Conservation (phyloP, 2,888 invertebrate genomes). For the Pediacus dermestoides region DNA sequence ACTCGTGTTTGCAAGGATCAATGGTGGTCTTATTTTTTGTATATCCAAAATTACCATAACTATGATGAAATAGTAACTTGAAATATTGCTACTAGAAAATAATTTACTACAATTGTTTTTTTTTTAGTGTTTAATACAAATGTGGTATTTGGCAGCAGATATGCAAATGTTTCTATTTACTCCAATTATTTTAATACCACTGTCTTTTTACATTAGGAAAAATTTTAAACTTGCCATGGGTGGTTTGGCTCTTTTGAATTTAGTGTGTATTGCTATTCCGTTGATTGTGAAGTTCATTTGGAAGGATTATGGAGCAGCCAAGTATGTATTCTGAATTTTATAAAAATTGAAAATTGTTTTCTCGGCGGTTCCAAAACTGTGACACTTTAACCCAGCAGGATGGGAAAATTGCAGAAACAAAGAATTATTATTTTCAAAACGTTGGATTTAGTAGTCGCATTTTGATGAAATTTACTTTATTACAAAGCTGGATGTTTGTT, state of each 20-base stretch:
- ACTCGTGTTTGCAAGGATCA: conserved; percentile 34
- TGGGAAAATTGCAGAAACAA: too few relatives aligned
- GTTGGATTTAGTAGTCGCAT: too few relatives aligned
- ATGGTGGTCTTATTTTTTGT: conserved; percentile 48
- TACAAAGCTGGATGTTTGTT: too few relatives aligned
- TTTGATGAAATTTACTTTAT: too few relatives aligned
- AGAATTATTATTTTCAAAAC: too few relatives aligned
- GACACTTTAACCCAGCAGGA: too few relatives aligned
- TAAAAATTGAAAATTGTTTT: too few relatives aligned
- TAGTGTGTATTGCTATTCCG: background rate
- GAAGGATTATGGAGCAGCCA: too few relatives aligned
- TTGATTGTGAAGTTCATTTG: conserved; percentile 6
- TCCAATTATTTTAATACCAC: conserved; percentile 39
- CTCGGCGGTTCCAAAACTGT: too few relatives aligned
- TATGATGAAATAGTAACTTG: conserved; percentile 26
- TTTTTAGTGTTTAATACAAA: conserved; percentile 41
- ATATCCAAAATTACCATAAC: conserved; percentile 46
- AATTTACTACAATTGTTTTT: background rate
- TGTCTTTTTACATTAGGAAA: conserved; percentile 24
- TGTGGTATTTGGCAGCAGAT: conserved; percentile 46
- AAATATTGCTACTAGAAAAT: conserved; percentile 3
- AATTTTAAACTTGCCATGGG: conserved; percentile 25
- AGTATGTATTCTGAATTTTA: too few relatives aligned
- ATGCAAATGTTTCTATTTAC: conserved; percentile 44
- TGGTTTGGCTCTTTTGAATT: conserved; percentile 12